Evolutionary conservation across 2,888 invertebrate species (phyloP).

Genomic region (Microchrysa polita): DNA sequence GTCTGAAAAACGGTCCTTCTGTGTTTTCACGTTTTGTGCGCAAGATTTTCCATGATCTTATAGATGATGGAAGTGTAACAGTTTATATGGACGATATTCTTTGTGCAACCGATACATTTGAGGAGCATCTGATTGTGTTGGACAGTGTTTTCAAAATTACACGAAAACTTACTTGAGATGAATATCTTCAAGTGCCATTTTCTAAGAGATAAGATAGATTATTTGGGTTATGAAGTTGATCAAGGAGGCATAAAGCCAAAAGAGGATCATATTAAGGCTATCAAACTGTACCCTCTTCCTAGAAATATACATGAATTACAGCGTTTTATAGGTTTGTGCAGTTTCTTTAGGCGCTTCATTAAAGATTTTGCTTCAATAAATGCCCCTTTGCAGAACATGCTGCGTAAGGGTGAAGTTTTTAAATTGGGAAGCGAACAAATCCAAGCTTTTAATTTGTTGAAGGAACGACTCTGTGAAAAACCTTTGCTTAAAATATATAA

Average conservation of each 20-base stretch:
- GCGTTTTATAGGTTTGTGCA: background rate
- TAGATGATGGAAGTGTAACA: too few relatives aligned
- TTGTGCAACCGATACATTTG: too few relatives aligned
- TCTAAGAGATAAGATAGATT: background rate
- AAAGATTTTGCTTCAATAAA: conserved; percentile 46
- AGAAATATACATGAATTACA: background rate
- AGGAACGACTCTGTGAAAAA: background rate
- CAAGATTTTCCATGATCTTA: too few relatives aligned
- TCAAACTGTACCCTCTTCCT: background rate
- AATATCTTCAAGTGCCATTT: conserved; percentile 37
- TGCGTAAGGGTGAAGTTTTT: conserved; percentile 22
- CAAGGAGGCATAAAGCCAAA: background rate
- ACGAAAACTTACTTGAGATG: too few relatives aligned
- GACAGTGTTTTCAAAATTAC: conserved; percentile 41
- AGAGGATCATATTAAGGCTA: background rate
- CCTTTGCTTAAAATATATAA: conserved; percentile 55
- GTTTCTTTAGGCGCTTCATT: background rate
- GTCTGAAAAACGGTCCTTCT: too few relatives aligned
- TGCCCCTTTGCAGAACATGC: conserved; percentile 11
- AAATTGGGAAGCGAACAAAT: background rate
- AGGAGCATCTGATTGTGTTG: conserved; percentile 44
- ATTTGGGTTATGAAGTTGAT: background rate
- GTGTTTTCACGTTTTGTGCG: too few relatives aligned
- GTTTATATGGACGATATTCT: too few relatives aligned
- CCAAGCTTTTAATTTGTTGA: conserved; percentile 18